These are phyloP conservation scores for Empis livida DNA, from an alignment of 2,888 invertebrate species.

Conservation along the genomic window DNA sequence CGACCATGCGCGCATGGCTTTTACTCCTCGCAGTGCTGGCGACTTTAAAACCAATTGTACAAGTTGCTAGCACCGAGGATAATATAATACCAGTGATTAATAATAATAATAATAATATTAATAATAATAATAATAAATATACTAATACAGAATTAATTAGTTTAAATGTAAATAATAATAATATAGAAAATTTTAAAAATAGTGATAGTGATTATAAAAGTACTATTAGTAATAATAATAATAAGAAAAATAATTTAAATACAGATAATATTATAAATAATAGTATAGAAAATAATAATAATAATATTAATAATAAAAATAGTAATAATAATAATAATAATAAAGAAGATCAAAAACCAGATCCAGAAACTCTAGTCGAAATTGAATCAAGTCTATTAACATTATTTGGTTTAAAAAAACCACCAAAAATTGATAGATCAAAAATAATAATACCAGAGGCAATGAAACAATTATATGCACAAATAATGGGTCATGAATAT, in stretches of 20 bases:
- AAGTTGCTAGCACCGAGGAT: slow-evolving; percentile 39
- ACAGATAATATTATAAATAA: slow-evolving; percentile 13
- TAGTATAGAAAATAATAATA: slow-evolving; percentile 13
- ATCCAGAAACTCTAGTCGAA: slow-evolving; percentile 37
- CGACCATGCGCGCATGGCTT: slow-evolving; percentile 39
- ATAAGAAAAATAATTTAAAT: slow-evolving; percentile 8
- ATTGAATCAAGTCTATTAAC: slow-evolving; percentile 35
- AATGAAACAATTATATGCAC: slow-evolving; percentile 64
- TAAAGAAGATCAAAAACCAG: slow-evolving; percentile 21
- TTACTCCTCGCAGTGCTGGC: slow-evolving; percentile 39
- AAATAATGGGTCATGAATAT: slow-evolving; percentile 49
- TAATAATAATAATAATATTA: too few relatives aligned
- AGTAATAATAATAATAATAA: slow-evolving; percentile 14
- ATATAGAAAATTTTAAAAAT: slow-evolving; percentile 4
- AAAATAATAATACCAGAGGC: slow-evolving; percentile 55
- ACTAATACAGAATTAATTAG: slow-evolving; percentile 16
- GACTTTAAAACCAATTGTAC: slow-evolving; percentile 36
- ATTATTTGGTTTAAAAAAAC: slow-evolving; percentile 34
- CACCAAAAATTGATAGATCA: slow-evolving; percentile 36
- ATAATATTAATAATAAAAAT: slow-evolving; percentile 13
- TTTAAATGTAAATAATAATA: slow-evolving; percentile 4
- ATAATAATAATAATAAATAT: too few relatives aligned
- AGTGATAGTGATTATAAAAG: slow-evolving; percentile 10
- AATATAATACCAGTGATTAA: slow-evolving; percentile 24
- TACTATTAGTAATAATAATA: slow-evolving; percentile 10